Base-by-base conservation (phyloP, 2,888 invertebrate genomes). In the Agonopterix subpropinquella region DNA sequence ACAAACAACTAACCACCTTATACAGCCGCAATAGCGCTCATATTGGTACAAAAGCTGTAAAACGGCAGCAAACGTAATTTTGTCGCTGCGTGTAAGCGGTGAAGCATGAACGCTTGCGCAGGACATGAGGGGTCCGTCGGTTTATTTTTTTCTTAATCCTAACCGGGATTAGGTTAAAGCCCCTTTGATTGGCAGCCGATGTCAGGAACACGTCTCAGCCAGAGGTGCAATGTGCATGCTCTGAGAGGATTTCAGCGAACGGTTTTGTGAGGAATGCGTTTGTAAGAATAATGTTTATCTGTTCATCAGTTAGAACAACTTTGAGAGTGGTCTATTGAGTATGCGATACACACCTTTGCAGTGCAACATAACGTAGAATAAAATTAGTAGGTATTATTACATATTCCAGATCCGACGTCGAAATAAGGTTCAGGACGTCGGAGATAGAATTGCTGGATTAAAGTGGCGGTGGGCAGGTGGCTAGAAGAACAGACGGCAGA, bases 181-280 rank as follows among this genome's bases (percentile, higher is more conserved):
- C 81, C 77, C 74, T 84, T 82, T 87, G 87, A 88, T 81, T 86
- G 87, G 86, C 87, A 86, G 87, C 80, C 81, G 82, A 70, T 82
- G 85, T 86, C 85, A 79, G 78, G 70, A 73, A 80, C 86, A 83
- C 64, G 72, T 70, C 73, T 67, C 72, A 66, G 18, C 8, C 49
- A 41, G 43, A 47, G 47, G 46, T 50, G 49, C 41, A 49, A 45
- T 35, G 49, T 45, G 49, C 49, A 50, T 44, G 37, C 41, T 43
- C 28, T 8, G 46, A 13, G 49, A 47, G 47, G 50, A 28, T 39
- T 51, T 51, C 28, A 28, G 28, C 28, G 28, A 28, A 28, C 5
- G 28, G 5, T 28, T 28, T 28, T 28, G 28, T 28, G 28, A 28
- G 28, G 28, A 28, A 28, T 28, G 28, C 7, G 28, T 28, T 28